phyloP scores from a whole-genome alignment of 2,113 vertebrate species.

The Microcebus tavaratra region DNA sequence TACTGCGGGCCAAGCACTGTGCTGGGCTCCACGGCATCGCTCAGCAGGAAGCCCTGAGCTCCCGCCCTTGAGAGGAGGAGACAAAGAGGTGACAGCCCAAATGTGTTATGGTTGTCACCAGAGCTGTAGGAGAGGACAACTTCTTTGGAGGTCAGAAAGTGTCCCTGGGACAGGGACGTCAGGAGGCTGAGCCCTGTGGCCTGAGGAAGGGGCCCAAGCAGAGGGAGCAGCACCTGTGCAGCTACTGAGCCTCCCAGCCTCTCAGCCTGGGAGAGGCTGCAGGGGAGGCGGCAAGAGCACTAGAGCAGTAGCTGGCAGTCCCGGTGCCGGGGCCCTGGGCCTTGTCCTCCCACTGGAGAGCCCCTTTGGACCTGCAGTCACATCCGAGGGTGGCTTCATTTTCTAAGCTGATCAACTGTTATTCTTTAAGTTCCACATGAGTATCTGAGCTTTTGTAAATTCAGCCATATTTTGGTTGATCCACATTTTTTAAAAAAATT shows the following conservation, averaged over 20 bases:
- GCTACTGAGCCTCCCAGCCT: not conserved
- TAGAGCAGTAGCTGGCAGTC: no score
- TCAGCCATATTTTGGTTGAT: not conserved
- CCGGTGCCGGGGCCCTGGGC: not conserved
- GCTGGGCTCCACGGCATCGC: no score
- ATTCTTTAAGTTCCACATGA: not conserved
- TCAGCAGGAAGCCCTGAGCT: not conserved
- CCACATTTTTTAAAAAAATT: not conserved
- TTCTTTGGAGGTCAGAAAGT: not conserved
- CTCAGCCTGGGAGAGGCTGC: not conserved
- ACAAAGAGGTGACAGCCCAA: not conserved
- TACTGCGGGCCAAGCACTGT: no score
- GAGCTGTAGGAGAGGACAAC: not conserved
- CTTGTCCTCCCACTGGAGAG: not conserved
- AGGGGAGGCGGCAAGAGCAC: rapidly evolving
- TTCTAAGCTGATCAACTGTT: not conserved
- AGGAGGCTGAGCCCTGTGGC: not conserved
- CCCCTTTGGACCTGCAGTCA: not conserved
- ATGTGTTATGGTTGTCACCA: not conserved
- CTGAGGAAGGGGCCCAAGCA: not conserved
- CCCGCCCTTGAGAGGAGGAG: not conserved
- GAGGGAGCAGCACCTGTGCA: rapidly evolving
- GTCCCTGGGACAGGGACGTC: not conserved
- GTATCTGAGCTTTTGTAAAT: constrained; percentile 24
- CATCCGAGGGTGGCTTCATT: not conserved